Conservation (phyloP, 2,888 invertebrate species). For the Scaptomyza caliginosa region DNA sequence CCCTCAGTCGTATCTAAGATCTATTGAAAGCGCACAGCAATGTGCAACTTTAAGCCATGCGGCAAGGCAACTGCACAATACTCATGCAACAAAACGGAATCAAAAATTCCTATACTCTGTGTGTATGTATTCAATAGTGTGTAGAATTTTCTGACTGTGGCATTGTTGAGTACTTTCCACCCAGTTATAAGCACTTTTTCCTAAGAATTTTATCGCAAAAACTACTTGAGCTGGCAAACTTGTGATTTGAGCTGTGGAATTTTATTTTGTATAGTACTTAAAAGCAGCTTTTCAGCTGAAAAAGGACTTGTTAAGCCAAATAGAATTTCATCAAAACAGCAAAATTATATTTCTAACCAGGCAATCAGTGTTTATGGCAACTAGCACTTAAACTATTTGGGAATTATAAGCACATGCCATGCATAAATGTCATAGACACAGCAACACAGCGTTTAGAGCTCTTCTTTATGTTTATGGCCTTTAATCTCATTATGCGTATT, state of each 20-base stretch:
- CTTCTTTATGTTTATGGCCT: background rate
- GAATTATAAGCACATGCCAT: conserved; percentile 6
- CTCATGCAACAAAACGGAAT: background rate
- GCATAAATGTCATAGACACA: background rate
- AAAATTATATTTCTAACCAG: background rate
- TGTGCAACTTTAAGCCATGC: conserved; percentile 23
- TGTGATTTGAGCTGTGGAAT: background rate
- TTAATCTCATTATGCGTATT: conserved; percentile 23
- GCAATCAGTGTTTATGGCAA: background rate
- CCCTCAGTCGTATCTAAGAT: conserved; percentile 22
- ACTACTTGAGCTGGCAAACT: conserved; percentile 14
- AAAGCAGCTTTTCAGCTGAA: no score
- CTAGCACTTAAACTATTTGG: conserved; percentile 6
- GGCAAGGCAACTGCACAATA: conserved; percentile 15
- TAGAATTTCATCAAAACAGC: background rate
- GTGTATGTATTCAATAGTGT: background rate
- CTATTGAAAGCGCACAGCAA: background rate
- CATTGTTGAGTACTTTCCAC: conserved; percentile 28
- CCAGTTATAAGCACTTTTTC: conserved; percentile 42
- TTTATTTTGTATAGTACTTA: no score
- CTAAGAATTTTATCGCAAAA: conserved; percentile 21
- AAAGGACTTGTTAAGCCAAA: background rate
- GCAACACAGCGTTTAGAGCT: background rate
- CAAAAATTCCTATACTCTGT: background rate
- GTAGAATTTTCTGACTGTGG: conserved; percentile 6